phyloP scores from a whole-genome alignment of 2,113 vertebrate species.

The Plestiodon gilberti region DNA sequence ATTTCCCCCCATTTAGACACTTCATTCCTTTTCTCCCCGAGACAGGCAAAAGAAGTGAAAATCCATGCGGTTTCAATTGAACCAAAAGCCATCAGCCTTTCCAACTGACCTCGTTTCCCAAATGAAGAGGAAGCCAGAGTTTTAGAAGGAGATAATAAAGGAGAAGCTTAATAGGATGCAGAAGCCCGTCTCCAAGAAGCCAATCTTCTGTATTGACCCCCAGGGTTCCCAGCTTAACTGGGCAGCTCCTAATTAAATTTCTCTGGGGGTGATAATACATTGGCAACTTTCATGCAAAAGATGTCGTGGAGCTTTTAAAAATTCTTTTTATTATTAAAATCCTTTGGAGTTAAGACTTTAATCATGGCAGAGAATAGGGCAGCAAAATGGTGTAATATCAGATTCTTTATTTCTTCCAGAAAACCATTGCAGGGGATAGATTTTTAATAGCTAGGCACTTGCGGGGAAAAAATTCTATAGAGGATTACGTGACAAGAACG shows the following conservation, averaged over 20 bases:
- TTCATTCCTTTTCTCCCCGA: constrained; percentile 18
- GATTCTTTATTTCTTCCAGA: constrained; percentile 36
- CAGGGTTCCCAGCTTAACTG: constrained; percentile 8
- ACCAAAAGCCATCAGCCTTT: constrained; percentile 50
- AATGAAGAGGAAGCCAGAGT: constrained; percentile 34
- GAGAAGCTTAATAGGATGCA: constrained; percentile 33
- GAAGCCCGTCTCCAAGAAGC: constrained; percentile 20
- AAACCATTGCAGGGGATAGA: constrained; percentile 1
- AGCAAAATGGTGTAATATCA: constrained; percentile 3
- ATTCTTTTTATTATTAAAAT: constrained; percentile 7
- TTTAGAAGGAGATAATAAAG: constrained; percentile 51
- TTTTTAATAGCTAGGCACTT: constrained; percentile 30
- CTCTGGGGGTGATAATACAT: constrained; percentile 14
- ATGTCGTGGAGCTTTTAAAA: background rate
- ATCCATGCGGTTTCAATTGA: constrained; percentile 55
- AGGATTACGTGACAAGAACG: constrained; percentile 22
- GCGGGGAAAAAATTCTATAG: background rate
- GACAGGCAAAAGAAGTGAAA: constrained; percentile 35
- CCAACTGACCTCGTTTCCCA: constrained; percentile 60
- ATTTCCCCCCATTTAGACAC: constrained; percentile 19
- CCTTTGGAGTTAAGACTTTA: constrained; percentile 4
- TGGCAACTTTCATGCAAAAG: background rate
- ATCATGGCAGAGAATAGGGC: constrained; percentile 14
- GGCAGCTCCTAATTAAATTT: constrained; percentile 37
- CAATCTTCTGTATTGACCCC: background rate